Evolutionary conservation across 2,888 invertebrate species (phyloP), one percentile per base, ranked within the genome.

Genomic region (Campaea margaritaria): DNA sequence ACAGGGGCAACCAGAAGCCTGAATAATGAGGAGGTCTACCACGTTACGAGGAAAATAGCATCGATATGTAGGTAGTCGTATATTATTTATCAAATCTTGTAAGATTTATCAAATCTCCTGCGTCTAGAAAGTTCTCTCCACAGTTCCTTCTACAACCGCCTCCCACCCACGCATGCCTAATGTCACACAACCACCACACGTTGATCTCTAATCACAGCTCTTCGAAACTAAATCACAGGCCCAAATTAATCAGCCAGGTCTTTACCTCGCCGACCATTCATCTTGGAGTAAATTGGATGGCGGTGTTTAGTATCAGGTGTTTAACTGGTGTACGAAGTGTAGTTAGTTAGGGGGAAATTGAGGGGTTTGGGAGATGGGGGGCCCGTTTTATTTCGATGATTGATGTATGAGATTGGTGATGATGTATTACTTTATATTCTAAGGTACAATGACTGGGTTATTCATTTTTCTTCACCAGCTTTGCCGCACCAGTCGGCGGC

Each of bases 211-310:
- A 52, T 52, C 48, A 53, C 48, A 39, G 44, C 36, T 47, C 12
- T 48, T 48, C 55, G 47, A 21, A 46, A 47, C 42, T 59, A 50
- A 59, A 54, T 54, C 49, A 46, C 36, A 45, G 42, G 45, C 43
- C 14, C 27, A 49, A 55, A 50, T 50, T 55, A 60, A 60, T 60
- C 46, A 60, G 14, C 13, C 14, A 12, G 21, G 16, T 43, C 41
- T 38, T 53, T 58, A 53, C 10, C 44, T 53, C 38, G 50, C 55
- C 55, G 55, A 8, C 54, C 60, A 54, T 60, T 60, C 55, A 60
- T 60, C 45, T 47, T 11, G 46, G 21, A 11, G 15, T 38, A 46
- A 52, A 55, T 60, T 55, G 50, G 50, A 21, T n/a, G 39, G 41
- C 50, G 39, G 41, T 14, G 34, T 41, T 47, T 48, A 44, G 10